Evolutionary conservation across 2,888 invertebrate genomes (phyloP), one percentile per base, ranked within the genome.

Genomic region (Rambutsinella grinnellia): DNA sequence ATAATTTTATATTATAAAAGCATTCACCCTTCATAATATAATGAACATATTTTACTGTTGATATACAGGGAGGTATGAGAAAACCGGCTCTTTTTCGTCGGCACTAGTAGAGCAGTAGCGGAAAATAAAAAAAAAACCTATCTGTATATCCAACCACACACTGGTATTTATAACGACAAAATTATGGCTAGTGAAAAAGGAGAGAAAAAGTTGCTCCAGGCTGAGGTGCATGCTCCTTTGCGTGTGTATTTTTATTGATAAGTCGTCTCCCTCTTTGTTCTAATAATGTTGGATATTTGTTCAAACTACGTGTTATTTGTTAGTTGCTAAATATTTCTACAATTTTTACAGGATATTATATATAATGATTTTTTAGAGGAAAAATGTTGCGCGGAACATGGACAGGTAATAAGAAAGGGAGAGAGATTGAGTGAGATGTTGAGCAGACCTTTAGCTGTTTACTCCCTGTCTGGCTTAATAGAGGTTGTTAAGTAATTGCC

Each of bases 281-380:
- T 57, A 67, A 74, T 65, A 71, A 58, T 58, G 26, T 27, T 46
- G 27, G 54, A 46, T 69, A 69, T 76, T 76, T 76, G 69, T 70
- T 65, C 63, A 69, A 76, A 76, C 76, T 69, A 76, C 76, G 60
- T 76, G 76, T 69, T 76, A 76, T 76, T 76, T 76, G 76, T 76
- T 69, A 46, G 36, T 58, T 53, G 69, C 65, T 76, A 47, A 67
- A 69, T 69, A 65, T 70, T 69, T 53, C 61, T 58, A 60, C 46
- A 53, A 63, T 62, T 47, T 60, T 60, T 21, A 36, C 57, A 47
- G 60, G 36, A 58, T 68, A 10, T 44, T 67, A n/a, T n/a, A n/a
- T n/a, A n/a, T n/a, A n/a, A n/a, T n/a, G n/a, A n/a, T n/a, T n/a
- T n/a, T n/a, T n/a, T n/a, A n/a, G n/a, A 44, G 53, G 58, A 19